A percentile compares a stretch with the other conserved stretches of the same genome.
phyloP scores from a whole-genome alignment of 53 echinoderm and acorn worm species.

The Crossaster papposus region DNA sequence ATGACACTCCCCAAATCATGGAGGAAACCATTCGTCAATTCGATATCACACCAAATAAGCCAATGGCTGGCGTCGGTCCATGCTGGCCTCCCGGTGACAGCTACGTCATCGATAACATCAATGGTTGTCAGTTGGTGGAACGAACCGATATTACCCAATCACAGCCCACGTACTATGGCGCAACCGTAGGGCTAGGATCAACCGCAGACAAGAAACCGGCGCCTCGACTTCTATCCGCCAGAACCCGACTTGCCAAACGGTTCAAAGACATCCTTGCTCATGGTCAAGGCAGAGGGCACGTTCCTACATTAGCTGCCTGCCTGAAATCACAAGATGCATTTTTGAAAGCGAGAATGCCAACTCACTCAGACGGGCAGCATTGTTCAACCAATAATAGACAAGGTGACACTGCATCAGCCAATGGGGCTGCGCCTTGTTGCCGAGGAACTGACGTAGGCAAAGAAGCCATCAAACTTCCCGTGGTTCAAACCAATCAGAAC shows the following conservation, averaged over 20 bases:
- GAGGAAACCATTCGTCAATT: conserved; percentile 57
- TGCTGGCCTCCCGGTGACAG: conserved; percentile 95
- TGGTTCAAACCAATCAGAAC: neutral
- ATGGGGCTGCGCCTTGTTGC: neutral
- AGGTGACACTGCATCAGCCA: neutral
- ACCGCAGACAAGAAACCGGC: conserved; percentile 8
- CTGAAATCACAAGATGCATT: conserved; percentile 28
- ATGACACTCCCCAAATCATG: conserved; percentile 59
- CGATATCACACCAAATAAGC: conserved; percentile 26
- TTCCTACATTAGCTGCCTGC: neutral
- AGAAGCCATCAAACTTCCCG: conserved; percentile 12
- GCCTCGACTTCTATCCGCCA: conserved; percentile 27
- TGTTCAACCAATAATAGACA: neutral
- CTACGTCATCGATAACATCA: conserved; percentile 80
- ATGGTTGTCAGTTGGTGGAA: conserved; percentile 82
- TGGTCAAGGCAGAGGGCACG: neutral
- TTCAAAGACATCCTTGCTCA: neutral
- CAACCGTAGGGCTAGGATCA: conserved; percentile 53
- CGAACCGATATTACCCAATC: conserved; percentile 70
- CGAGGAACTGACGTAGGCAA: neutral
- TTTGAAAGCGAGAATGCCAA: conserved; percentile 36
- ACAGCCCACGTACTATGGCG: conserved; percentile 59
- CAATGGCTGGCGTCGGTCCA: conserved; percentile 78
- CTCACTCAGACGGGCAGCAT: neutral
- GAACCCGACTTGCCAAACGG: conserved; percentile 25